Conservation (phyloP, 1,140 invertebrate species). For the Potamilus streckersoni region DNA sequence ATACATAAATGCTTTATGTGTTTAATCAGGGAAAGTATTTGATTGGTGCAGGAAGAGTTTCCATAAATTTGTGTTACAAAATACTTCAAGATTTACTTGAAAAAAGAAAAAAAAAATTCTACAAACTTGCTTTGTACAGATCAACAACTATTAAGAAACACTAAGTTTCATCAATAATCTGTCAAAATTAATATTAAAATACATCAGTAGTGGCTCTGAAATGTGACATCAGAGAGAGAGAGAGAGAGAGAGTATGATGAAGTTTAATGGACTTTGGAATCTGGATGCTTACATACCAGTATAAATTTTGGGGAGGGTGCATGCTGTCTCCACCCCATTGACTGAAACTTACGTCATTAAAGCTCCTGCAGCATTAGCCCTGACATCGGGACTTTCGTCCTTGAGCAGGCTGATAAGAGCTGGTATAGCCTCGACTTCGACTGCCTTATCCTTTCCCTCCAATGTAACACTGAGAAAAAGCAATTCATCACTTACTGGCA, state of each 20-base stretch:
- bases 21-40: no score
- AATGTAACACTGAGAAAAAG: conserved; percentile 59
- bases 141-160: neutral
- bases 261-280: no score
- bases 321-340: neutral
- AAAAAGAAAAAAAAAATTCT: neutral
- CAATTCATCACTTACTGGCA: neutral
- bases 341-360: conserved; percentile 61
- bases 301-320: neutral
- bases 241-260: no score
- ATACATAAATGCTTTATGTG: no score
- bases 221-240: no score
- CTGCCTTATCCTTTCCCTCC: conserved; percentile 66
- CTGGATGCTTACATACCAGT: neutral
- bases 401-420: conserved; percentile 59
- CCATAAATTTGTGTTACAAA: no score
- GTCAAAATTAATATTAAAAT: no score
- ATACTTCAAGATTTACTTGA: no score
- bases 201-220: no score
- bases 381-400: conserved; percentile 53
- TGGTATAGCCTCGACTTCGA: conserved; percentile 59
- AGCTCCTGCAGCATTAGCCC: conserved; percentile 66
- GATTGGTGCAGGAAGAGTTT: no score
- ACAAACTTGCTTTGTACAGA: neutral
- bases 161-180: no score